phyloP scores from a whole-genome alignment of 1,140 invertebrate genomes.

The Vanessa atalanta region DNA sequence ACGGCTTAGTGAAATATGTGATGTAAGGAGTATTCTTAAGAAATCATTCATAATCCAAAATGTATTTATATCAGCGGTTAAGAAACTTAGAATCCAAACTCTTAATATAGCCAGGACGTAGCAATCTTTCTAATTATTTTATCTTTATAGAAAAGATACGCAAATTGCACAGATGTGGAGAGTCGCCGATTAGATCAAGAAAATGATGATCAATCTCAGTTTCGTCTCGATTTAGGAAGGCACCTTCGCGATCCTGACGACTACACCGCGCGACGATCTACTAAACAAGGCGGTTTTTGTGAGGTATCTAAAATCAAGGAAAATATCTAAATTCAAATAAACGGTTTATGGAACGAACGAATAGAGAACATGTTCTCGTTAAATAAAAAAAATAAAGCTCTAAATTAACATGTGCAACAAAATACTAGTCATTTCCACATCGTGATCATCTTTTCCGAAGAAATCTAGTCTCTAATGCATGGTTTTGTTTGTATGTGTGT shows the following conservation, averaged over 20 bases:
- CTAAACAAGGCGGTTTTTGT: slow-evolving; percentile 66
- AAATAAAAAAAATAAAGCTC: no score
- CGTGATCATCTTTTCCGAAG: no score
- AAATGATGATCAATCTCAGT: slow-evolving; percentile 16
- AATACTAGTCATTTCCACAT: no score
- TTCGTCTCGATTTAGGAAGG: slow-evolving; percentile 59
- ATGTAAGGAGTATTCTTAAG: slow-evolving; percentile 51
- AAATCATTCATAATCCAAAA: not conserved
- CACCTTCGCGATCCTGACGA: slow-evolving; percentile 66
- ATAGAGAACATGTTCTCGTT: no score
- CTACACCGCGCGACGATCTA: slow-evolving; percentile 58
- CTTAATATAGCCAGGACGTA: not conserved
- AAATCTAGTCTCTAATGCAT: no score
- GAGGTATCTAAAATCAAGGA: slow-evolving; percentile 53
- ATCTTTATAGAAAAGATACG: slow-evolving; percentile 66
- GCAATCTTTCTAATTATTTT: not conserved
- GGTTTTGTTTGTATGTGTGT: no score
- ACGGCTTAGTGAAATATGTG: slow-evolving; percentile 66
- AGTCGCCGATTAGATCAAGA: slow-evolving; percentile 38
- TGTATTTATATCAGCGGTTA: no score
- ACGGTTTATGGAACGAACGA: no score
- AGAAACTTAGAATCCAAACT: not conserved
- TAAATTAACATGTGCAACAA: no score
- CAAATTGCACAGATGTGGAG: slow-evolving; percentile 70
- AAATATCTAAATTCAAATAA: no score